These are phyloP conservation scores for Glaucidium brasilianum DNA, from an alignment of 2,113 vertebrate genomes.

Conservation along the genomic window DNA sequence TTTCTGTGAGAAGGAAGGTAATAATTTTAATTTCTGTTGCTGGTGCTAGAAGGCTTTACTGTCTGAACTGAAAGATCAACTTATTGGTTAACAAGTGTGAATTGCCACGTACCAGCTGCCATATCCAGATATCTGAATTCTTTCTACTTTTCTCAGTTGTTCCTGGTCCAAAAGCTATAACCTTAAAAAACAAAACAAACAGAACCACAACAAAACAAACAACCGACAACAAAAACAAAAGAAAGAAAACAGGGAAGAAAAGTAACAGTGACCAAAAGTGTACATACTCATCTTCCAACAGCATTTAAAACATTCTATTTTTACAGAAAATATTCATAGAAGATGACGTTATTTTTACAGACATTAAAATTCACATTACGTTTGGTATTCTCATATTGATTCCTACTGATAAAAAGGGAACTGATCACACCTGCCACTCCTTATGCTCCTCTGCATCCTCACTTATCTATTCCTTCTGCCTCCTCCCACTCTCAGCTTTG, in stretches of 20 bases:
- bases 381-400: constrained; percentile 48
- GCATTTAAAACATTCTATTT: constrained; percentile 1
- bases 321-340: background rate
- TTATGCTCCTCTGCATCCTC: constrained; percentile 47
- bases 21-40: background rate
- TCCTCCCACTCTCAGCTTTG: constrained; percentile 52
- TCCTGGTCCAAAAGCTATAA: constrained; percentile 79
- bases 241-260: background rate
- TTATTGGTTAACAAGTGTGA: background rate
- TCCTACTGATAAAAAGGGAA: constrained; percentile 54
- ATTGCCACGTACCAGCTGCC: constrained; percentile 85
- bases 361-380: constrained; percentile 42
- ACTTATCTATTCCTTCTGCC: constrained; percentile 46
- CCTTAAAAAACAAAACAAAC: constrained; percentile 61
- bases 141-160: constrained; percentile 60
- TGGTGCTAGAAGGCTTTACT: background rate
- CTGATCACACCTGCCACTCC: constrained; percentile 57
- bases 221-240: background rate
- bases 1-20: background rate
- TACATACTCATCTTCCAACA: background rate
- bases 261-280: background rate
- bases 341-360: constrained; percentile 10
- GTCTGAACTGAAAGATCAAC: background rate
- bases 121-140: constrained; percentile 87
- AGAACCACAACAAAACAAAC: too few species aligned